A percentile compares a stretch with the other conserved stretches of the same genome.
These are phyloP conservation scores for Sesamia inferens DNA, from an alignment of 2,888 invertebrate species.

Conservation along the genomic window DNA sequence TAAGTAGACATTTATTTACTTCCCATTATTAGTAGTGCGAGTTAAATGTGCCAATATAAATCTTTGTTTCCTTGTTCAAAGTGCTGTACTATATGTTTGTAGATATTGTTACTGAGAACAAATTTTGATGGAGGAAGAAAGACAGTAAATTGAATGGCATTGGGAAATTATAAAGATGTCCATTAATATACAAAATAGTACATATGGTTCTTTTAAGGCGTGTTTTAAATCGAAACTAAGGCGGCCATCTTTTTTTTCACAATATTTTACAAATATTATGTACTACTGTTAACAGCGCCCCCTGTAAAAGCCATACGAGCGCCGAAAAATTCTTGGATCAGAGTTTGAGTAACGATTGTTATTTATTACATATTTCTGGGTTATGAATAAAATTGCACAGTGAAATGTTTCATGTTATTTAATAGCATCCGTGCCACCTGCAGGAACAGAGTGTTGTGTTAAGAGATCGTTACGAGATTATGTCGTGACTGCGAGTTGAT, in stretches of 20 bases:
- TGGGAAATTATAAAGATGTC: background rate
- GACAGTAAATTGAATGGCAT: background rate
- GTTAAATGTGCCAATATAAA: conserved; percentile 28
- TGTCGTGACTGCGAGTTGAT: conserved; percentile 45
- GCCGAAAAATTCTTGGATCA: background rate
- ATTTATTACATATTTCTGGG: conserved; percentile 1
- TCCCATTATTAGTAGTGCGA: conserved; percentile 39
- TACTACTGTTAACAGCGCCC: background rate
- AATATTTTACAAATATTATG: background rate
- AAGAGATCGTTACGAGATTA: conserved; percentile 23
- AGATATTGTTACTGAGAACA: background rate
- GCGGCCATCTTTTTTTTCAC: background rate
- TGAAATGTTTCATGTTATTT: conserved; percentile 28
- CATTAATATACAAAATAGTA: background rate
- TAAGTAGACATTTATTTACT: conserved; percentile 54
- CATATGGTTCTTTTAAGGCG: background rate
- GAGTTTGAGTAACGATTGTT: background rate
- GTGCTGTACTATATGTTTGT: background rate
- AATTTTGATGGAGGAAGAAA: background rate
- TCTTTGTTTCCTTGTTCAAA: conserved; percentile 32
- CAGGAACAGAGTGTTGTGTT: conserved; percentile 43
- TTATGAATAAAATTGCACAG: conserved; percentile 1
- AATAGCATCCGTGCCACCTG: conserved; percentile 37
- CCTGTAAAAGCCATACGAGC: background rate
- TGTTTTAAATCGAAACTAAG: background rate